Conservation (phyloP, 2,113 vertebrate genomes). For the Acrocephalus kingi region DNA sequence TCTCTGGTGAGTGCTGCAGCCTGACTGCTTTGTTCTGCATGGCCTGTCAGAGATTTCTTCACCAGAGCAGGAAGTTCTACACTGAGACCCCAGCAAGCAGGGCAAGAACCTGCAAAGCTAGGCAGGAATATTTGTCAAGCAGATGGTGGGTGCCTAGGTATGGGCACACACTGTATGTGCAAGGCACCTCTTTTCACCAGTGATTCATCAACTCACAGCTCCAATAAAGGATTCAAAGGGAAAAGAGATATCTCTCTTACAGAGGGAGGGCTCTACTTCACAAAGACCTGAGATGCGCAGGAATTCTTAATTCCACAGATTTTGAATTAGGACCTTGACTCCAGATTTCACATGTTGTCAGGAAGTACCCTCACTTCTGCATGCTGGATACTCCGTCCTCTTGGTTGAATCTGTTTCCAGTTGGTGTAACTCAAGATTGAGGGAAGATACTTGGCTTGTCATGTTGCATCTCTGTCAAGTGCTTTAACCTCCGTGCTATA, state of each 20-base stretch:
- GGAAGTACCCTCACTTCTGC: neutral
- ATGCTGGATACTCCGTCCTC: neutral
- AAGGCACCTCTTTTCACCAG: neutral
- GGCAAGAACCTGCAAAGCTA: neutral
- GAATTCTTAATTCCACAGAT: neutral
- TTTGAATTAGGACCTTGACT: neutral
- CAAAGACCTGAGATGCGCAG: neutral
- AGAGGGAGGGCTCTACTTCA: neutral
- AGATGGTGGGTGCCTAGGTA: neutral
- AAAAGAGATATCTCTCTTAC: neutral
- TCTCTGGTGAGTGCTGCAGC: neutral
- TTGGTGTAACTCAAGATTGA: neutral
- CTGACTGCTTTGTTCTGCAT: neutral
- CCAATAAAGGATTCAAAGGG: neutral
- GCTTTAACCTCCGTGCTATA: neutral
- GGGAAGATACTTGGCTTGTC: neutral
- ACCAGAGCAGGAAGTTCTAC: neutral
- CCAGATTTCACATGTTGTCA: neutral
- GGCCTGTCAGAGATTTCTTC: neutral
- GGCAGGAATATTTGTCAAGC: neutral
- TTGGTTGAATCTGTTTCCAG: neutral
- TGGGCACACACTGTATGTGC: neutral
- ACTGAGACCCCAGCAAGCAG: neutral
- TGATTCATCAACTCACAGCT: accelerated
- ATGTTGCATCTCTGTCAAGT: neutral